Evolutionary conservation across 2,888 invertebrate genomes (phyloP).

Genomic region (Achlya flavicornis): DNA sequence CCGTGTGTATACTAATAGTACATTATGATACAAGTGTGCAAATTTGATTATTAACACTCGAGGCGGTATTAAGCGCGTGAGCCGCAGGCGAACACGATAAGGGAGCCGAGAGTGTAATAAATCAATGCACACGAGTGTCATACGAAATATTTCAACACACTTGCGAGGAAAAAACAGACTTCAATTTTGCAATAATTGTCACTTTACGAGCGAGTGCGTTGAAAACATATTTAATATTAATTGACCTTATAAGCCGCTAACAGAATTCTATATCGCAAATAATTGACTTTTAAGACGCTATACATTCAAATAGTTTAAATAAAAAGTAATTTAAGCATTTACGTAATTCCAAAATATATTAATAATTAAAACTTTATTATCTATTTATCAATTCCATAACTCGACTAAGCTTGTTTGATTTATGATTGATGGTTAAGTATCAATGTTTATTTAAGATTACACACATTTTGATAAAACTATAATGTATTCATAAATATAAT

Average conservation of each 20-base stretch:
- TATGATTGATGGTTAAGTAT: neutral
- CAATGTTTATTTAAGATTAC: neutral
- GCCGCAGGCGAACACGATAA: too few species aligned
- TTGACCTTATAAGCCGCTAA: slow-evolving; percentile 15
- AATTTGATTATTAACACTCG: too few species aligned
- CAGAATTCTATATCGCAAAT: slow-evolving; percentile 15
- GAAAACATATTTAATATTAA: slow-evolving; percentile 10
- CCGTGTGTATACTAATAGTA: too few species aligned
- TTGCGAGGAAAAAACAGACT: too few species aligned
- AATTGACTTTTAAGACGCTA: slow-evolving; percentile 38
- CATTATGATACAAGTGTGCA: too few species aligned
- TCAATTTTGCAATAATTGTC: too few species aligned
- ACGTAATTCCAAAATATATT: neutral
- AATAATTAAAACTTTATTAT: neutral
- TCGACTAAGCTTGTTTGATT: slow-evolving; percentile 5
- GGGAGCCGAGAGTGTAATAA: too few species aligned
- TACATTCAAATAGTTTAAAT: slow-evolving; percentile 22
- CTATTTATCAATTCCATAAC: slow-evolving; percentile 7
- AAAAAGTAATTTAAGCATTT: neutral
- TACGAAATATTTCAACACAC: too few species aligned
- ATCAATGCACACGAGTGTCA: too few species aligned
- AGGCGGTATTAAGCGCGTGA: too few species aligned
- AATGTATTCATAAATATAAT: slow-evolving; percentile 1
- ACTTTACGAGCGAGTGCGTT: too few species aligned
- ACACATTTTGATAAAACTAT: slow-evolving; percentile 5